These are phyloP conservation scores for Benitochromis conjunctus DNA, from an alignment of 2,113 vertebrate genomes.

Conservation along the genomic window DNA sequence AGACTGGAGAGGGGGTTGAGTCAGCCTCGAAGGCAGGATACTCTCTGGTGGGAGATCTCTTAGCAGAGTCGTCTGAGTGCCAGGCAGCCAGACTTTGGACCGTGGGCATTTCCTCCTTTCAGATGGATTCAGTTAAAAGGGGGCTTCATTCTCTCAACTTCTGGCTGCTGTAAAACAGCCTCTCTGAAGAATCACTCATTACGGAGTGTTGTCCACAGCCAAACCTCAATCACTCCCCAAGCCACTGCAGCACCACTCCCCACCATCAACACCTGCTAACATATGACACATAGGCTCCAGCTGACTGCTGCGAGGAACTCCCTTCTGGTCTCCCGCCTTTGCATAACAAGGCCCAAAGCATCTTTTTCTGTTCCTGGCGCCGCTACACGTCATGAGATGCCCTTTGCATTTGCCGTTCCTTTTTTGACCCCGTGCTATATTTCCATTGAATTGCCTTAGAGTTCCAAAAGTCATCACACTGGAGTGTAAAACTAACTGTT, in stretches of 20 bases:
- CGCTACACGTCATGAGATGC: background rate
- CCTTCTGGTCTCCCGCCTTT: background rate
- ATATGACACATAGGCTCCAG: constrained; percentile 34
- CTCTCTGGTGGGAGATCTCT: background rate
- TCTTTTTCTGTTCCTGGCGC: constrained; percentile 6
- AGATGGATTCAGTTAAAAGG: constrained; percentile 34
- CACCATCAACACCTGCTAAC: constrained; percentile 61
- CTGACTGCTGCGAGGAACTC: constrained; percentile 1
- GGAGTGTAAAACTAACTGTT: constrained; percentile 32
- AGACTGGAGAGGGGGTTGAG: background rate
- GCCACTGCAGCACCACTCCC: constrained; percentile 24
- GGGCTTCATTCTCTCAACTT: constrained; percentile 12
- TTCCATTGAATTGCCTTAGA: constrained; percentile 2
- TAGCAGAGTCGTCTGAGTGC: background rate
- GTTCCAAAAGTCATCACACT: constrained; percentile 11
- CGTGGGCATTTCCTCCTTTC: constrained; percentile 32
- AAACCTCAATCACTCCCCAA: constrained; percentile 21
- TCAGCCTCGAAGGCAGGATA: background rate
- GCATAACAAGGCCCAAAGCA: constrained; percentile 36
- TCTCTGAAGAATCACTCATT: constrained; percentile 53
- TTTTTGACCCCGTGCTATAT: background rate
- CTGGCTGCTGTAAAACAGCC: constrained; percentile 5
- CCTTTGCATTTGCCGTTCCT: background rate
- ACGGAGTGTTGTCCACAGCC: constrained; percentile 15
- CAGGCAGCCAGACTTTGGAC: constrained; percentile 23